A percentile compares a stretch with the other conserved stretches of the same genome.
phyloP scores from a whole-genome alignment of 2,888 invertebrate genomes.

The Rotaria socialis region DNA sequence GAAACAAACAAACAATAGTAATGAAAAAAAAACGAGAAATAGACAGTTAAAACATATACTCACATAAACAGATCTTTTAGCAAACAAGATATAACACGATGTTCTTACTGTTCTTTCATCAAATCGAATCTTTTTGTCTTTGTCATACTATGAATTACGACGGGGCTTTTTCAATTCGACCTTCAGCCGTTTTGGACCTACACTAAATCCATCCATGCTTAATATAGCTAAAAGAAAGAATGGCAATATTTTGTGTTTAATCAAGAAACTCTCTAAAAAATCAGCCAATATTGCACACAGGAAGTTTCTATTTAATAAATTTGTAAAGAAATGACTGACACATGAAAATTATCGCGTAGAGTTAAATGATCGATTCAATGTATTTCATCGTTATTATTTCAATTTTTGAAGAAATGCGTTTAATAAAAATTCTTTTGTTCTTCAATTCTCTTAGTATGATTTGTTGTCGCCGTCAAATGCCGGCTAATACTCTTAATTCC shows the following conservation, averaged over 20 bases:
- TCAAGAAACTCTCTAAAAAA: too few species aligned
- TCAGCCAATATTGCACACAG: too few species aligned
- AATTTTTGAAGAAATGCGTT: too few species aligned
- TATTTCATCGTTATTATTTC: too few species aligned
- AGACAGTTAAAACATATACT: conserved; percentile 29
- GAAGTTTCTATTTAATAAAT: too few species aligned
- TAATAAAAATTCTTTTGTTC: too few species aligned
- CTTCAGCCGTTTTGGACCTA: neutral
- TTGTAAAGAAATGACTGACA: too few species aligned
- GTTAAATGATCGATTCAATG: too few species aligned
- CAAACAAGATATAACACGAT: conserved; percentile 15
- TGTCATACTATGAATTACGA: neutral
- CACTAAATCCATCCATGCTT: conserved; percentile 23
- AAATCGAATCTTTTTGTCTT: neutral
- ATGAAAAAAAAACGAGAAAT: neutral
- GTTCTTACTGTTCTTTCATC: neutral
- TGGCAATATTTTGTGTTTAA: neutral
- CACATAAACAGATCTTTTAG: neutral
- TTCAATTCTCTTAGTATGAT: too few species aligned
- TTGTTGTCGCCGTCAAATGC: too few species aligned
- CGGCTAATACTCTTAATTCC: too few species aligned
- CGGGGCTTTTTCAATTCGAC: conserved; percentile 31
- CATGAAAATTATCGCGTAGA: too few species aligned
- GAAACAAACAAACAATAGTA: conserved; percentile 1
- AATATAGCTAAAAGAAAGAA: neutral